Percentiles rank a stretch among this genome's conserved stretches.
phyloP scores from a whole-genome alignment of 2,888 invertebrate genomes.

The Epinotia demarniana region DNA sequence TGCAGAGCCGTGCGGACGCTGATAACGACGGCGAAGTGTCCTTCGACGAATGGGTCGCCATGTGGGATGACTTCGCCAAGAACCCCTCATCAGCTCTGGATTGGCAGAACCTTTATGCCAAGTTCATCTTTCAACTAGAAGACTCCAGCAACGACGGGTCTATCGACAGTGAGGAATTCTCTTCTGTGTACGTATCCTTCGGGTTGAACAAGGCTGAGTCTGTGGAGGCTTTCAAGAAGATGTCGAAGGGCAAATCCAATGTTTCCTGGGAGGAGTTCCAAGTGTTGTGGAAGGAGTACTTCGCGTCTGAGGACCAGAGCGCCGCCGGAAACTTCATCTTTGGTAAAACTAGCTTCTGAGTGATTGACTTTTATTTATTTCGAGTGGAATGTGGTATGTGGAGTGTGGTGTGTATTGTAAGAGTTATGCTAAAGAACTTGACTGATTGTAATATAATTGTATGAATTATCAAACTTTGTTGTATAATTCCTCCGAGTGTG shows the following conservation, averaged over 20 bases:
- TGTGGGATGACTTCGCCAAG: conserved; percentile 93
- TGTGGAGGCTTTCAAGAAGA: conserved; percentile 90
- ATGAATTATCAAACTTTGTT: neutral
- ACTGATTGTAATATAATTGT: conserved; percentile 28
- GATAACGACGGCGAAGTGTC: conserved; percentile 94
- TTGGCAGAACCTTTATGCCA: conserved; percentile 94
- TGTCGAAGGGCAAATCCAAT: conserved; percentile 89
- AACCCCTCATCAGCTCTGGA: conserved; percentile 89
- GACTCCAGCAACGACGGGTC: conserved; percentile 91
- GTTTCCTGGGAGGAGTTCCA: conserved; percentile 91
- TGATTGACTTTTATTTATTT: conserved; percentile 27
- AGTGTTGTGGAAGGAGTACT: conserved; percentile 93
- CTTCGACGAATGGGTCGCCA: conserved; percentile 93
- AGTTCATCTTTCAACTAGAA: conserved; percentile 94
- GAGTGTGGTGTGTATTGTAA: conserved; percentile 20
- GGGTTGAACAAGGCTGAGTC: conserved; percentile 90
- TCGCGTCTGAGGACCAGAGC: conserved; percentile 90
- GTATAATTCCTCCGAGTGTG: neutral
- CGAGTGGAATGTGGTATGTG: conserved; percentile 26
- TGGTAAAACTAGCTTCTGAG: conserved; percentile 90
- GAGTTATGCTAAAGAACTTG: conserved; percentile 18
- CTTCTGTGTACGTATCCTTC: conserved; percentile 91
- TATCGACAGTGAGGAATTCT: conserved; percentile 93
- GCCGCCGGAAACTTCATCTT: conserved; percentile 95
- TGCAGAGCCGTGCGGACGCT: conserved; percentile 91